Percentiles rank a stretch among this genome's conserved stretches.
These are phyloP conservation scores for Thamnaconus septentrionalis DNA, from an alignment of 2,113 vertebrate species.

Conservation along the genomic window DNA sequence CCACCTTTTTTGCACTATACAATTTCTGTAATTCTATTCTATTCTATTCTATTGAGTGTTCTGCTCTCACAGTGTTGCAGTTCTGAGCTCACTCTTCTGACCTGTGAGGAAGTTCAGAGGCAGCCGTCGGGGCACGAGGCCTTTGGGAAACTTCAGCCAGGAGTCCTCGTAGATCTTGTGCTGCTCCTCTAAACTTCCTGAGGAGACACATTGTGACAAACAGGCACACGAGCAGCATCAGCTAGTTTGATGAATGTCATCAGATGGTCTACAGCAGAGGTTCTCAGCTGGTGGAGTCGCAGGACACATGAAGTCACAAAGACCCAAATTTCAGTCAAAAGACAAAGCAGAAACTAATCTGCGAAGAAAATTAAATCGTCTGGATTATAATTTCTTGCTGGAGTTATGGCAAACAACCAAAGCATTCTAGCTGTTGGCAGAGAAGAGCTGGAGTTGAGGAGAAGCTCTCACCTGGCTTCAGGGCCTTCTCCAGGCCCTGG, in stretches of 20 bases:
- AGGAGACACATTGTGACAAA: not conserved
- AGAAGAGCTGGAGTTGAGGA: no score
- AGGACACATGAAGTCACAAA: no score
- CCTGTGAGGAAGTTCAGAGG: slow-evolving; percentile 94
- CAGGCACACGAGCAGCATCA: no score
- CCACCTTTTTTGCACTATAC: no score
- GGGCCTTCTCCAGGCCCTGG: slow-evolving; percentile 90
- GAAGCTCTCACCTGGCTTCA: slow-evolving; percentile 82
- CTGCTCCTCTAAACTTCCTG: slow-evolving; percentile 88
- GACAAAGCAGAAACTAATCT: no score
- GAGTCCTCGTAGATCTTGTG: slow-evolving; percentile 94
- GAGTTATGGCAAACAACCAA: not conserved
- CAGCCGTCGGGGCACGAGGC: slow-evolving; percentile 90
- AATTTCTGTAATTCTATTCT: not conserved
- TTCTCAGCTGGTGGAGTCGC: no score
- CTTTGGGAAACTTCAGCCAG: slow-evolving; percentile 92
- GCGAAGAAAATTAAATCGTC: no score
- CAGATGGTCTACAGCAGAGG: no score
- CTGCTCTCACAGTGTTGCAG: not conserved
- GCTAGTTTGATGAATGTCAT: no score
- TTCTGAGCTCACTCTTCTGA: slow-evolving; percentile 7
- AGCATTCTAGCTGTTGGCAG: no score
- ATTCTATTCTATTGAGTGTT: not conserved
- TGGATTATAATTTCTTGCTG: not conserved
- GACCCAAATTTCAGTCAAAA: no score